These are phyloP conservation scores for Chaenogobius annularis DNA, from an alignment of 2,113 vertebrate genomes.

Conservation along the genomic window DNA sequence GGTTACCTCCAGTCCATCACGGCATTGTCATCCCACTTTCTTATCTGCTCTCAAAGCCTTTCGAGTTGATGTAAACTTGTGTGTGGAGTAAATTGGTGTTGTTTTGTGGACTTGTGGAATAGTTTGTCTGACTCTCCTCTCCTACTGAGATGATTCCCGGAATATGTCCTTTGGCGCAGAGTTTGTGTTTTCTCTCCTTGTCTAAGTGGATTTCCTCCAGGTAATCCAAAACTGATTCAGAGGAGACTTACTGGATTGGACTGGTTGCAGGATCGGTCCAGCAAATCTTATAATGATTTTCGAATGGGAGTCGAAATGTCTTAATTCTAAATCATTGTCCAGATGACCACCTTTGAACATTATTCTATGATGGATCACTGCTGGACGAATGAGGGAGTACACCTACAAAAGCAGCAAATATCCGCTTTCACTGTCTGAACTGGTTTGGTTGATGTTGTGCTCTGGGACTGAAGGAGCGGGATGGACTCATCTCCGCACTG, in stretches of 20 bases:
- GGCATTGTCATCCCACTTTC: constrained; percentile 28
- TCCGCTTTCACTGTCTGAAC: not conserved
- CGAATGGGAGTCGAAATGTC: no score
- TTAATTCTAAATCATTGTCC: no score
- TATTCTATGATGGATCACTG: no score
- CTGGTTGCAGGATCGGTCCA: no score
- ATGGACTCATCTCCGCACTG: not conserved
- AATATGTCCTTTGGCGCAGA: not conserved
- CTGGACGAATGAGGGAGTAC: no score
- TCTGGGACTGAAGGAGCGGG: not conserved
- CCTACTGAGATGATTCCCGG: not conserved
- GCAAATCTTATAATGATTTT: no score
- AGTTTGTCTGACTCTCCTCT: not conserved
- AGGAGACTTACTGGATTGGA: no score
- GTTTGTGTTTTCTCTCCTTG: not conserved
- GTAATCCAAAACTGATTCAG: no score
- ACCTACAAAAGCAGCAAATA: not conserved
- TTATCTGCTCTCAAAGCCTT: not conserved
- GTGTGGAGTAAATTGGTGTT: constrained; percentile 43
- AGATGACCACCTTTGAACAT: no score
- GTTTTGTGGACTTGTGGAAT: constrained; percentile 19
- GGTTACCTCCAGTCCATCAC: constrained; percentile 24
- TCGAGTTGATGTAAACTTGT: constrained; percentile 23
- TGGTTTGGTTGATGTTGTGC: not conserved
- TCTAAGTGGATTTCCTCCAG: not conserved